Conservation (phyloP, 2,797 vertebrate genomes). For the Oceanodroma leucorhoa region DNA sequence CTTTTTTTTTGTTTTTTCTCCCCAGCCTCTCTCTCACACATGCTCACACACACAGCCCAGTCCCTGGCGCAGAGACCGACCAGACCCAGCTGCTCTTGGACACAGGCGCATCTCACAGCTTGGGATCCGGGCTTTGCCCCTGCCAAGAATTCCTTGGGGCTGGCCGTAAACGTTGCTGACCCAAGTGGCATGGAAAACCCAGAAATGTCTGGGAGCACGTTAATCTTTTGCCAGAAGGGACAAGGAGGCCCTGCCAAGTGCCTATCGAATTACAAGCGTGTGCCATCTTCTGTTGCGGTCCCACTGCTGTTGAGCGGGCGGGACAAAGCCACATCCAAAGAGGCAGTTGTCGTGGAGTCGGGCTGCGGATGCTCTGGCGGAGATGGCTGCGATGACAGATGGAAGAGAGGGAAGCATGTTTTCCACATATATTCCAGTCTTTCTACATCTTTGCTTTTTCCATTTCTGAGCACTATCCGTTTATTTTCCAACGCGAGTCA, state of each 20-base stretch:
- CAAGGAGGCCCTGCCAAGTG: neutral
- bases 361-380: neutral
- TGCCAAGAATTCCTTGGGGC: constrained; percentile 40
- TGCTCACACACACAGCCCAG: neutral
- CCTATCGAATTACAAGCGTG: neutral
- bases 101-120: neutral
- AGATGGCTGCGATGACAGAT: neutral
- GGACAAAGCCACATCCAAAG: neutral
- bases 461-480: neutral
- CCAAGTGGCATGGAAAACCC: neutral
- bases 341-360: neutral
- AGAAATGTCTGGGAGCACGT: neutral
- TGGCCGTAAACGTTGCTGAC: neutral
- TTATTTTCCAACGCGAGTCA: neutral
- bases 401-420: neutral
- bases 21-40: neutral
- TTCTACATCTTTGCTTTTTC: neutral
- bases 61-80: neutral
- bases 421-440: neutral
- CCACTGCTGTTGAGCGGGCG: neutral
- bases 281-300: neutral
- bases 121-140: neutral
- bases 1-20: neutral
- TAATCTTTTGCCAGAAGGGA: neutral
- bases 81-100: constrained; percentile 32